phyloP scores from a whole-genome alignment of 2,888 invertebrate species.

The Conchocele bisecta region DNA sequence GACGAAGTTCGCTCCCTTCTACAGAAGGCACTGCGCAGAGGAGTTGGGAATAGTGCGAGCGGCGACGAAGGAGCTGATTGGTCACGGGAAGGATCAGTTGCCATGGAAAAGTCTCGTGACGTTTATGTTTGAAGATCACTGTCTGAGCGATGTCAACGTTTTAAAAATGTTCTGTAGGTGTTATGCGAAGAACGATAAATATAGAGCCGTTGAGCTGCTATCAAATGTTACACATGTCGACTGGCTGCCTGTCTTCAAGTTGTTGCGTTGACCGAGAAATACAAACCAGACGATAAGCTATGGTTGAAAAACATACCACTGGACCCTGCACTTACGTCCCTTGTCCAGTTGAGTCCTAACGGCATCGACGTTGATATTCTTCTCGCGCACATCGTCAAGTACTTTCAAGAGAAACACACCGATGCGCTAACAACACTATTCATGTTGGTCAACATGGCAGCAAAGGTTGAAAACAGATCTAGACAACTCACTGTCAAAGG shows the following conservation, averaged over 20 bases:
- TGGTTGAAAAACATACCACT: conserved; percentile 5
- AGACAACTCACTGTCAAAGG: conserved; percentile 31
- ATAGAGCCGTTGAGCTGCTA: conserved; percentile 25
- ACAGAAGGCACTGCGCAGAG: conserved; percentile 38
- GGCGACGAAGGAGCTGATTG: conserved; percentile 42
- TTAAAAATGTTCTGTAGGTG: conserved; percentile 5
- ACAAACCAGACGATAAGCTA: conserved; percentile 4
- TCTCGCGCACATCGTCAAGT: conserved; percentile 24
- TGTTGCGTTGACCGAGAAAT: conserved; percentile 23
- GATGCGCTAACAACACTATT: conserved; percentile 24
- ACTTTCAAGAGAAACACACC: conserved; percentile 31
- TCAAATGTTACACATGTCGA: conserved; percentile 32
- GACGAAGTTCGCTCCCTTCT: conserved; percentile 47
- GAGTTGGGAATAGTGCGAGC: conserved; percentile 15
- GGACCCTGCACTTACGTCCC: conserved; percentile 1
- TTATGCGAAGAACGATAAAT: conserved; percentile 17
- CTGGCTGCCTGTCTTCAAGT: conserved; percentile 41
- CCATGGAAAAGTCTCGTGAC: conserved; percentile 41
- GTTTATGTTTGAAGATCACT: conserved; percentile 49
- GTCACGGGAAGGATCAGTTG: conserved; percentile 30
- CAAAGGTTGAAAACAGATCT: conserved; percentile 32
- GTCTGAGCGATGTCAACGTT: conserved; percentile 27
- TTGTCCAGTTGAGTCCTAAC: neutral
- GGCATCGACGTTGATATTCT: conserved; percentile 27
- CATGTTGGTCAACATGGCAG: conserved; percentile 41